A percentile compares a stretch with the other conserved stretches of the same genome.
phyloP scores from a whole-genome alignment of 2,113 vertebrate species.

The Mirza zaza region DNA sequence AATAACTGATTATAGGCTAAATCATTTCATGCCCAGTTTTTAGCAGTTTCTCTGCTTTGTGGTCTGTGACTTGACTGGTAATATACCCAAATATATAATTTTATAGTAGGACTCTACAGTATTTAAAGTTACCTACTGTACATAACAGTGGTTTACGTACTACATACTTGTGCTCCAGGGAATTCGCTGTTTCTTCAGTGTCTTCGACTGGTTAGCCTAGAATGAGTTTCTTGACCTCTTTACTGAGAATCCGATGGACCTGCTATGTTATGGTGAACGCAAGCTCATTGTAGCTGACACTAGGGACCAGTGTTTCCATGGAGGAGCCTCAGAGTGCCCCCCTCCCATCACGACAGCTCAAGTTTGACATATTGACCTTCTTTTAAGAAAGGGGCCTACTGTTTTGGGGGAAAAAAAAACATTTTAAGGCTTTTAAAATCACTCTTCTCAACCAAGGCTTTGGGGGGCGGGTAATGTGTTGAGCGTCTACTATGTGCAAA shows the following conservation, averaged over 20 bases:
- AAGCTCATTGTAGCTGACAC: rapidly evolving
- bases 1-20: constrained; percentile 48
- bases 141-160: not conserved
- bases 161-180: not conserved
- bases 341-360: not conserved
- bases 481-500: not conserved
- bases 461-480: not conserved
- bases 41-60: constrained; percentile 30
- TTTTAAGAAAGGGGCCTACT: not conserved
- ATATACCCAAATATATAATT: not conserved
- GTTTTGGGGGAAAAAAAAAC: not conserved
- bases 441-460: not conserved
- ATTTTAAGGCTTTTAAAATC: not conserved
- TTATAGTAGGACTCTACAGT: not conserved
- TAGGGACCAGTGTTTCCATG: not conserved
- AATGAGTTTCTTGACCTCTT: not conserved
- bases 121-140: not conserved
- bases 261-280: not conserved
- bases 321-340: not conserved
- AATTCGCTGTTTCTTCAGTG: not conserved
- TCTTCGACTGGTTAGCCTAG: not conserved
- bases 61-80: not conserved
- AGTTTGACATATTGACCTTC: not conserved
- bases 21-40: constrained; percentile 21
- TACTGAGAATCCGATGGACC: not conserved